phyloP scores from a whole-genome alignment of 2,113 vertebrate genomes.

The Dipodomys spectabilis region DNA sequence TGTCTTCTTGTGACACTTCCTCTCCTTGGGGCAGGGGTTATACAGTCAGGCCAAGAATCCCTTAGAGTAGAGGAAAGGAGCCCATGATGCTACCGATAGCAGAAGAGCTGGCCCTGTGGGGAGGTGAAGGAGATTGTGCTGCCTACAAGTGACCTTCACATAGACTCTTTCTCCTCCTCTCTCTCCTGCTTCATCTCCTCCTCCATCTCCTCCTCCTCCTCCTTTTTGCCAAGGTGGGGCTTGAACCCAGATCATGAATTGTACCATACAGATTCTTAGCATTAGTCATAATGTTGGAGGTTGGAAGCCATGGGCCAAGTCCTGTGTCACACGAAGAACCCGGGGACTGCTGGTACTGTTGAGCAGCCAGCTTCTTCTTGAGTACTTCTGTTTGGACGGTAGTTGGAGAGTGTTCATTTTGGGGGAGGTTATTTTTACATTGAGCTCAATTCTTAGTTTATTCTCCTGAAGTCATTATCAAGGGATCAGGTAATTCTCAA shows the following conservation, averaged over 20 bases:
- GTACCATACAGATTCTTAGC: background rate
- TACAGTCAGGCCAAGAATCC: background rate
- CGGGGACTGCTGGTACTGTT: background rate
- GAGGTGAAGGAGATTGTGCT: background rate
- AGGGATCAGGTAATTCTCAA: slow-evolving; percentile 20
- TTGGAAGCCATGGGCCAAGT: background rate
- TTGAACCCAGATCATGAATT: background rate
- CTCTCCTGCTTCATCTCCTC: too few species aligned
- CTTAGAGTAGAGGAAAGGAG: background rate
- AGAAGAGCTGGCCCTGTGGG: background rate
- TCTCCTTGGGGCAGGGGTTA: background rate
- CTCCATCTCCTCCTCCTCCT: too few species aligned
- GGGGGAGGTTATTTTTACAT: background rate
- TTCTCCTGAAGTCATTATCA: slow-evolving; percentile 17
- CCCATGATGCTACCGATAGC: background rate
- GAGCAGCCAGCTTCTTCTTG: background rate
- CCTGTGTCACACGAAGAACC: background rate
- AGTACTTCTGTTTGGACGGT: background rate
- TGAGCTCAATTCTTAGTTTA: slow-evolving; percentile 45
- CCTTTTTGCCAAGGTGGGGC: background rate
- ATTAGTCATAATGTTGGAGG: background rate
- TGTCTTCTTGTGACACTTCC: slow-evolving; percentile 6
- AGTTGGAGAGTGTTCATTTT: background rate
- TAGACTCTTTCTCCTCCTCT: background rate
- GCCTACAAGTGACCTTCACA: background rate